A percentile compares a stretch with the other conserved stretches of the same genome.
phyloP scores from a whole-genome alignment of 2,797 vertebrate genomes.

The Columba guinea region DNA sequence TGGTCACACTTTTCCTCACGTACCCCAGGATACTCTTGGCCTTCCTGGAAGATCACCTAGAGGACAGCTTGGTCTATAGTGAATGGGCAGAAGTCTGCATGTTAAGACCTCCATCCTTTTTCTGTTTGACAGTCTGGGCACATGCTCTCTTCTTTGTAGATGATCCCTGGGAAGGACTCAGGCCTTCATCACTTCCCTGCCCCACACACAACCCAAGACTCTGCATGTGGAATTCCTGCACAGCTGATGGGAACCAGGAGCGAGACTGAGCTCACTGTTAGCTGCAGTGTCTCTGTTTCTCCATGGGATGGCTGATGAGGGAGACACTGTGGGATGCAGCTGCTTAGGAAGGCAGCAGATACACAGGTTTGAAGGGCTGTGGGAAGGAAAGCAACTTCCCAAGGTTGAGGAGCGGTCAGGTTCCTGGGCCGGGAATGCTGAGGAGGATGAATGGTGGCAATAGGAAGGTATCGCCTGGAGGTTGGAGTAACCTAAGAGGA shows the following conservation, averaged over 20 bases:
- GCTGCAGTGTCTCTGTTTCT: not conserved
- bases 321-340: not conserved
- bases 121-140: not conserved
- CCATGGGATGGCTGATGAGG: not conserved
- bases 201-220: not conserved
- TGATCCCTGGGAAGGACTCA: not conserved
- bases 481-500: not conserved
- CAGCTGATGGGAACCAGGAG: not conserved
- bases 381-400: not conserved
- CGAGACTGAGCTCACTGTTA: not conserved
- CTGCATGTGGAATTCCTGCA: rapidly evolving
- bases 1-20: no score
- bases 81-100: not conserved
- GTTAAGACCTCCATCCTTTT: not conserved
- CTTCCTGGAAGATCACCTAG: not conserved
- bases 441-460: not conserved
- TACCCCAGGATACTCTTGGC: no score
- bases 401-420: not conserved
- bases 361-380: not conserved
- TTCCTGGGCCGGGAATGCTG: not conserved
- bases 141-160: not conserved
- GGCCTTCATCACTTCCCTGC: not conserved
- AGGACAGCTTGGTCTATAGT: not conserved
- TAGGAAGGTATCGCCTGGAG: not conserved
- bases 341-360: not conserved